A percentile compares a stretch with the other conserved stretches of the same genome.
phyloP scores from a whole-genome alignment of 2,888 invertebrate genomes.

The Scaptomyza polygonia region DNA sequence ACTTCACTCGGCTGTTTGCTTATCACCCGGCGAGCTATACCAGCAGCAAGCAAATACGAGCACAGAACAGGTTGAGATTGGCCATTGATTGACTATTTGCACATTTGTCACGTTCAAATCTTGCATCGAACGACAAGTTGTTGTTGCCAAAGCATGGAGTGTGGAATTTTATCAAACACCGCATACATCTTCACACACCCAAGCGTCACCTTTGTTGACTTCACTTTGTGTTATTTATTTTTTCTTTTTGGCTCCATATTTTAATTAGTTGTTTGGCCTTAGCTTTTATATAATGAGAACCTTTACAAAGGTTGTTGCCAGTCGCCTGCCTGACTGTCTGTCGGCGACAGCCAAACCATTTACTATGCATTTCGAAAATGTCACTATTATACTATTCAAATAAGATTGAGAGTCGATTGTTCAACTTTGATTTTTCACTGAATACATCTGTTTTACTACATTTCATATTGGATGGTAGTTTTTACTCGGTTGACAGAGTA shows the following conservation, averaged over 20 bases:
- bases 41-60: conserved; percentile 27
- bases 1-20: conserved; percentile 60
- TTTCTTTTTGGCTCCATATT: conserved; percentile 2
- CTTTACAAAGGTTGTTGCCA: conserved; percentile 28
- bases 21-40: conserved; percentile 62
- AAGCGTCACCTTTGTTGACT: not conserved
- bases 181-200: not conserved
- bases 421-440: not conserved
- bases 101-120: conserved; percentile 61
- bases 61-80: conserved; percentile 28
- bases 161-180: too few species aligned
- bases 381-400: conserved; percentile 6
- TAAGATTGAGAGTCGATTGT: conserved; percentile 30
- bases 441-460: conserved; percentile 20
- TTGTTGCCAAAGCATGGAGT: conserved; percentile 3
- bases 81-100: conserved; percentile 66
- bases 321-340: conserved; percentile 8
- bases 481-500: conserved; percentile 1
- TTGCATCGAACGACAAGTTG: conserved; percentile 57
- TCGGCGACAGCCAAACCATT: conserved; percentile 30
- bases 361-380: not conserved
- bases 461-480: conserved; percentile 20
- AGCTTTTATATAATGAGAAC: conserved; percentile 15
- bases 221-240: not conserved
- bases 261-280: conserved; percentile 34